phyloP scores from a whole-genome alignment of 2,113 vertebrate genomes.

The Gadus chalcogrammus region DNA sequence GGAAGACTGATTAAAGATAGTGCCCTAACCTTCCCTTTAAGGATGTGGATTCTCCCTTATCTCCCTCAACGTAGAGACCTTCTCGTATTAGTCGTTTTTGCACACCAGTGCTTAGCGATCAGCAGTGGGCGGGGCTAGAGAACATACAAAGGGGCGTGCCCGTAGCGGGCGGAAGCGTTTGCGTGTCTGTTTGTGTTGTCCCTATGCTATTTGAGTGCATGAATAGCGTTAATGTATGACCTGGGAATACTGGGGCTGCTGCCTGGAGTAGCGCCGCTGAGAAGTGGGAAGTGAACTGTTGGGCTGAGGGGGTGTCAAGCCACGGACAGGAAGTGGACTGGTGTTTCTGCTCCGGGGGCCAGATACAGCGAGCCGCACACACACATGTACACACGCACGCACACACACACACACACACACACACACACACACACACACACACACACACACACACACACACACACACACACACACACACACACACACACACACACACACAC shows the following conservation, averaged over 20 bases:
- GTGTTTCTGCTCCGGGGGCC: conserved; percentile 65
- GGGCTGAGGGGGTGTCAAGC: conserved; percentile 55
- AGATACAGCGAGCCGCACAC: conserved; percentile 45
- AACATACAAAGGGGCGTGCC: neutral
- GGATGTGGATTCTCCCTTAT: conserved; percentile 31
- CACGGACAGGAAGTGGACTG: conserved; percentile 64
- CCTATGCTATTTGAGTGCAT: conserved; percentile 26
- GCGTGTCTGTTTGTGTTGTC: conserved; percentile 51
- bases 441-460: too few species aligned
- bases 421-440: too few species aligned
- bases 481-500: too few species aligned
- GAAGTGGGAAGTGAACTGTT: conserved; percentile 67
- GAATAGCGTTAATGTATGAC: conserved; percentile 54
- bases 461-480: too few species aligned
- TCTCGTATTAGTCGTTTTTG: neutral
- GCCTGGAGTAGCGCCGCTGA: conserved; percentile 58
- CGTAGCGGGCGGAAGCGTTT: conserved; percentile 39
- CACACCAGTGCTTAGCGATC: neutral
- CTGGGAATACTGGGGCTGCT: conserved; percentile 60
- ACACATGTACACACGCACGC: too few species aligned
- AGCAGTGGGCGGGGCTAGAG: too few species aligned
- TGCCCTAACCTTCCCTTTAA: conserved; percentile 23
- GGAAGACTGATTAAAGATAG: conserved; percentile 52
- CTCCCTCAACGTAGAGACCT: conserved; percentile 27
- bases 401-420: too few species aligned